Conservation (phyloP, 2,113 vertebrate species). For the Callithrix jacchus region DNA sequence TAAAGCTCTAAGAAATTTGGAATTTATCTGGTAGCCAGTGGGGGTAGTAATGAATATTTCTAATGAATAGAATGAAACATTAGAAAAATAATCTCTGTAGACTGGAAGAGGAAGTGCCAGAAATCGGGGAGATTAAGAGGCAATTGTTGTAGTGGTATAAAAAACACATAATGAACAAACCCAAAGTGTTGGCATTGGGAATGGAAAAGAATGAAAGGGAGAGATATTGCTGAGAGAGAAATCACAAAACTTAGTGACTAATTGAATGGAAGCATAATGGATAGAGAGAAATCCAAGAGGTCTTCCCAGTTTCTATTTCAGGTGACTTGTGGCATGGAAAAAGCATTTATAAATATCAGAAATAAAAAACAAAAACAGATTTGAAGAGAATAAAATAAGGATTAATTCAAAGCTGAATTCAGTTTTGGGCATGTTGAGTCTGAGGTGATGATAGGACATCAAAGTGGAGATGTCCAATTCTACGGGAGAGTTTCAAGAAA, state of each 20-base stretch:
- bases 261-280: neutral
- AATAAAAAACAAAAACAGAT: conserved; percentile 8
- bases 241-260: neutral
- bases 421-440: neutral
- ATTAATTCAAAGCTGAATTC: neutral
- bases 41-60: neutral
- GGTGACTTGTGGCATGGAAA: neutral
- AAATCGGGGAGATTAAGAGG: neutral
- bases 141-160: conserved; percentile 18
- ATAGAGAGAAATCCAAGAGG: conserved; percentile 26
- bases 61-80: neutral
- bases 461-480: neutral
- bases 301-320: neutral
- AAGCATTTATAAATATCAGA: neutral
- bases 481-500: neutral
- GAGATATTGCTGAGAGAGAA: neutral
- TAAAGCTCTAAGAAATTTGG: neutral
- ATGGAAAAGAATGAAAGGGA: neutral
- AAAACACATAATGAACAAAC: neutral
- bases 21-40: conserved; percentile 12
- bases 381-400: neutral
- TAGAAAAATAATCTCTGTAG: neutral
- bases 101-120: neutral
- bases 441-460: neutral
- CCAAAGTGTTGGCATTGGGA: neutral